Percentiles rank a stretch among this genome's conserved stretches.
Evolutionary conservation across 2,888 invertebrate genomes (phyloP).

Genomic region (Synergus gifuensis): DNA sequence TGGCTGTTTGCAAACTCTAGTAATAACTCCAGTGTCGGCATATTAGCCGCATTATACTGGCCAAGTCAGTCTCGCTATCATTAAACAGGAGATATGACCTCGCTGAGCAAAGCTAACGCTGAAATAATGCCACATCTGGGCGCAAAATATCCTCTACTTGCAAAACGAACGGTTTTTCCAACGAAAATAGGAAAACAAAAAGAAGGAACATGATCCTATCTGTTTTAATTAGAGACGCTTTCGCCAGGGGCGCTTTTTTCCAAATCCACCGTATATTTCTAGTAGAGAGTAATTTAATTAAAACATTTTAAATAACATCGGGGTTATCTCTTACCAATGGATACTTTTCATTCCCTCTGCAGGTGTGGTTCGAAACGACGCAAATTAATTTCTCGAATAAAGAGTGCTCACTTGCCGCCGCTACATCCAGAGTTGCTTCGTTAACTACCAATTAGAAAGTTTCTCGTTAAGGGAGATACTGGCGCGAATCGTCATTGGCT

Average conservation of each 20-base stretch:
- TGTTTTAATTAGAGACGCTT: conserved; percentile 23
- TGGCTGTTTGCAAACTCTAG: conserved; percentile 64
- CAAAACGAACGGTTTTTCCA: conserved; percentile 34
- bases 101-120: conserved; percentile 61
- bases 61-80: conserved; percentile 50
- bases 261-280: neutral
- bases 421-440: conserved; percentile 40
- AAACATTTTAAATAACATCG: neutral
- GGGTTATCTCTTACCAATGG: neutral
- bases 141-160: conserved; percentile 35
- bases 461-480: conserved; percentile 44
- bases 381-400: conserved; percentile 53
- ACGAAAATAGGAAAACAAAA: conserved; percentile 15
- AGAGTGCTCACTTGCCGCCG: conserved; percentile 48
- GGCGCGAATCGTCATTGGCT: conserved; percentile 27
- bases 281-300: conserved; percentile 19
- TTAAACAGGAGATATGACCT: conserved; percentile 61
- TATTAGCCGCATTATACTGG: conserved; percentile 58
- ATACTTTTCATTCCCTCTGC: conserved; percentile 9
- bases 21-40: conserved; percentile 62
- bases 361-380: conserved; percentile 42
- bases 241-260: neutral
- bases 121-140: conserved; percentile 62
- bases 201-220: conserved; percentile 12
- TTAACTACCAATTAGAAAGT: conserved; percentile 59